Base-by-base conservation (phyloP, 2,888 invertebrate species). In the Julus scandinavius region DNA sequence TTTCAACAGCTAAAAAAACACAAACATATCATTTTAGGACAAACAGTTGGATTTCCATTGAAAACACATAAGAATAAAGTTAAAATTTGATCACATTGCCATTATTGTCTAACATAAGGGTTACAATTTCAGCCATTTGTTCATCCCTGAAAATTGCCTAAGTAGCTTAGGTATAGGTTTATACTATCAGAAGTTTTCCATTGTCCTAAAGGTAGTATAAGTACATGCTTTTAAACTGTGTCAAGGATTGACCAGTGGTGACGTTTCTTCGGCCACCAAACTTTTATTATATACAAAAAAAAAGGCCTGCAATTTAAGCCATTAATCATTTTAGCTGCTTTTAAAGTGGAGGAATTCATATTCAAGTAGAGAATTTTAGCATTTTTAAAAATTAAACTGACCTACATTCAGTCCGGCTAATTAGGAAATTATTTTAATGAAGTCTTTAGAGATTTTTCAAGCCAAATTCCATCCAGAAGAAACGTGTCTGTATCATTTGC, bases 371-470 rank as follows among this genome's bases (percentile, higher is more conserved):
- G 58, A 63, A 63, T 63, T 63, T n/a, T 63, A n/a, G 58, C 58
- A 54, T 54, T n/a, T 63, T 63, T 63, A 17, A 63, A 63, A n/a
- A 63, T 63, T n/a, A 63, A 63, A 63, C 15, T n/a, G 58, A 63
- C 58, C 58, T 63, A 63, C 5, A 63, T 63, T n/a, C 58, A n/a
- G 5, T 6, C 17, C 58, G 3, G 58, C 58, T 63, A 63, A 63
- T 63, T 63, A 63, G 58, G 58, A n/a, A 63, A 63, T 63, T 63
- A 63, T 63, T 63, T 63, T 63, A 63, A 63, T 63, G 58, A 63
- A 63, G 58, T 63, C 54, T 54, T 54, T 13, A 9, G 11, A 54
- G 9, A 54, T 54, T 54, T 13, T 54, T 54, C n/a, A 17, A n/a
- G n/a, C 54, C 15, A 63, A n/a, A 63, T 63, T 63, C n/a, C n/a